Evolutionary conservation across 2,113 vertebrate genomes (phyloP).

Genomic region (Callocephalon fimbriatum): DNA sequence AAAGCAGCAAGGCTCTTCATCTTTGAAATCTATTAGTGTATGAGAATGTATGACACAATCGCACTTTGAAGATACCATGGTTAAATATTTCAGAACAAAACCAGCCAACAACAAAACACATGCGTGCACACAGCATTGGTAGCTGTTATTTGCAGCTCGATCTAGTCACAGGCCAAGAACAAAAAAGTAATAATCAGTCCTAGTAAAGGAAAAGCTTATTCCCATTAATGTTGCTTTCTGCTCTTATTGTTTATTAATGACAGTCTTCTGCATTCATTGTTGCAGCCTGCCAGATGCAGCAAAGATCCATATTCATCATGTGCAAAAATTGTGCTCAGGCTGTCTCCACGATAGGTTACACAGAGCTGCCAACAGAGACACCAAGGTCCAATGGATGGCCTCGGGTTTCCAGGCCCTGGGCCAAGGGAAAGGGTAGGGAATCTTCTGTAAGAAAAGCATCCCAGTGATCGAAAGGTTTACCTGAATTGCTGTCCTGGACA

Average conservation of each 20-base stretch:
- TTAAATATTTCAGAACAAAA: slow-evolving; percentile 33
- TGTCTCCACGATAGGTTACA: neutral
- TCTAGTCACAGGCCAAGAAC: neutral
- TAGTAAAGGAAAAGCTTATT: slow-evolving; percentile 42
- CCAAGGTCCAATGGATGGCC: neutral
- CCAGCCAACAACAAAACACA: slow-evolving; percentile 40
- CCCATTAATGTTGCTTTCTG: slow-evolving; percentile 46
- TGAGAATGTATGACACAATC: slow-evolving; percentile 45
- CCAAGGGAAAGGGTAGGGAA: slow-evolving; percentile 9
- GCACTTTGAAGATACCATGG: slow-evolving; percentile 13
- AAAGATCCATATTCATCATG: slow-evolving; percentile 40
- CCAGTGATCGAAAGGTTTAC: neutral
- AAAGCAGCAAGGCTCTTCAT: slow-evolving; percentile 57
- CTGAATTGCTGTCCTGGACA: neutral
- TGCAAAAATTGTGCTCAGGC: neutral
- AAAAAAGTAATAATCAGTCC: slow-evolving; percentile 24
- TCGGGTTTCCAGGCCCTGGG: neutral
- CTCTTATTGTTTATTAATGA: slow-evolving; percentile 62
- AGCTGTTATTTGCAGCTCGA: neutral
- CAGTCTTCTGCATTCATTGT: slow-evolving; percentile 26
- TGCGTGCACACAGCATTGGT: neutral
- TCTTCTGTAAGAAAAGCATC: neutral
- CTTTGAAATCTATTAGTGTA: slow-evolving; percentile 56
- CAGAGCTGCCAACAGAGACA: neutral
- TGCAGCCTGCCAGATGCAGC: slow-evolving; percentile 48